Conservation (phyloP, 2,113 vertebrate genomes). For the Athene cunicularia region DNA sequence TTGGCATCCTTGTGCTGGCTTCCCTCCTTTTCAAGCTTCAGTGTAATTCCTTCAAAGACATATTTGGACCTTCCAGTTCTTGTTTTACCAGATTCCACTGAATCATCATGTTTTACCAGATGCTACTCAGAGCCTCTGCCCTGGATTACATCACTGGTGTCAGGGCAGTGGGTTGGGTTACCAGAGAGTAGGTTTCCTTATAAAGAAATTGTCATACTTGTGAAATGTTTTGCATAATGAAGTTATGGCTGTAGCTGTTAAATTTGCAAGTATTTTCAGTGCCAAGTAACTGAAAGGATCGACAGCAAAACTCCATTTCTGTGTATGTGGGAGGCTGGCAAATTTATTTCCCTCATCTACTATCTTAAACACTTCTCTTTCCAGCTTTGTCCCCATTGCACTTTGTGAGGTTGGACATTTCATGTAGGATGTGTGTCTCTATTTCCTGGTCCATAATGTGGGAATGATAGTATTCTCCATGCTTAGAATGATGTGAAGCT, state of each 20-base stretch:
- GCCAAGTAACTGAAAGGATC: neutral
- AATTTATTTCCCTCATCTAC: neutral
- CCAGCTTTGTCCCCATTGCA: neutral
- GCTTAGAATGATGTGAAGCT: neutral
- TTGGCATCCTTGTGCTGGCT: slow-evolving; percentile 16
- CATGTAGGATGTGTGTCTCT: rapidly evolving
- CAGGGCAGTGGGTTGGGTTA: neutral
- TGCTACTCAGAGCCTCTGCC: neutral
- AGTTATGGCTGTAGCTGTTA: neutral
- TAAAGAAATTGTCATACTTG: neutral
- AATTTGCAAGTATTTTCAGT: neutral
- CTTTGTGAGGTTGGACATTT: neutral
- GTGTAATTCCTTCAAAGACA: slow-evolving; percentile 40
- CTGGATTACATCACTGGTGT: slow-evolving; percentile 50
- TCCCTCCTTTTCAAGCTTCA: neutral
- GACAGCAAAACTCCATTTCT: neutral
- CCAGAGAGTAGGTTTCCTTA: neutral
- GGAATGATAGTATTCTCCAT: neutral
- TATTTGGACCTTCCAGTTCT: slow-evolving; percentile 12
- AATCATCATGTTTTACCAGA: slow-evolving; percentile 57
- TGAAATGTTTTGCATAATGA: slow-evolving; percentile 5
- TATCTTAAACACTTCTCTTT: neutral
- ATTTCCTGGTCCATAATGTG: neutral
- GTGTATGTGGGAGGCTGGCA: neutral
- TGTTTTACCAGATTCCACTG: slow-evolving; percentile 56